Conservation (phyloP, 1,140 invertebrate species). For the Chlorops oryzae region DNA sequence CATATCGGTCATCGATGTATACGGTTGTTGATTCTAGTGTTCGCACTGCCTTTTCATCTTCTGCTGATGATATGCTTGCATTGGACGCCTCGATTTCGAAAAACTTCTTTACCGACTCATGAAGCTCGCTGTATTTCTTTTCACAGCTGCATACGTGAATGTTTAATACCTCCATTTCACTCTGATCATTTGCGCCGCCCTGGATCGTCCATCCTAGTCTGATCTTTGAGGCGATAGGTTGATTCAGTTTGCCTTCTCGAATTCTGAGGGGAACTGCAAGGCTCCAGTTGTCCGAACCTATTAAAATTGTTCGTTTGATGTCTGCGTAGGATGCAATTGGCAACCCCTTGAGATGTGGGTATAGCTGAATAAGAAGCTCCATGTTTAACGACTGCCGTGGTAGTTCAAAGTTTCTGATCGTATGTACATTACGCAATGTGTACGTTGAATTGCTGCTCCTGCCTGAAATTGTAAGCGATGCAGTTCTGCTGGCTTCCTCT, state of each 20-base stretch:
- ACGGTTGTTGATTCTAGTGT: no score
- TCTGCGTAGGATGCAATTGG: neutral
- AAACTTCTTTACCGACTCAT: no score
- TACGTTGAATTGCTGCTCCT: neutral
- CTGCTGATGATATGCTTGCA: no score
- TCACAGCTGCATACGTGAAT: no score
- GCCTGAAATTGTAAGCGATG: neutral
- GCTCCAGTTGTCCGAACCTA: constrained; percentile 6
- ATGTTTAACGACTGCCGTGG: neutral
- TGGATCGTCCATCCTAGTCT: constrained; percentile 1
- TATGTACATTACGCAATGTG: no score
- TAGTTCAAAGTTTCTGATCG: no score
- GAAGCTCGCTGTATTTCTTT: no score
- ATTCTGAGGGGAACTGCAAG: constrained; percentile 4
- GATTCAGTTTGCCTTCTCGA: neutral
- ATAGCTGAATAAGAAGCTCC: no score
- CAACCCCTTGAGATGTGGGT: neutral
- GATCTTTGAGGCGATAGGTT: constrained; percentile 5
- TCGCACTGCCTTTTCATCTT: no score
- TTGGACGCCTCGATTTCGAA: no score
- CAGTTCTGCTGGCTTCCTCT: neutral
- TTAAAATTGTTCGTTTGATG: neutral
- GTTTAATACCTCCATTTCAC: no score
- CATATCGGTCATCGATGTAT: no score
- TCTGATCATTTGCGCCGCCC: neutral